Percentiles rank a stretch among this genome's conserved stretches.
phyloP scores from a whole-genome alignment of 2,797 vertebrate genomes.

The Columba guinea region DNA sequence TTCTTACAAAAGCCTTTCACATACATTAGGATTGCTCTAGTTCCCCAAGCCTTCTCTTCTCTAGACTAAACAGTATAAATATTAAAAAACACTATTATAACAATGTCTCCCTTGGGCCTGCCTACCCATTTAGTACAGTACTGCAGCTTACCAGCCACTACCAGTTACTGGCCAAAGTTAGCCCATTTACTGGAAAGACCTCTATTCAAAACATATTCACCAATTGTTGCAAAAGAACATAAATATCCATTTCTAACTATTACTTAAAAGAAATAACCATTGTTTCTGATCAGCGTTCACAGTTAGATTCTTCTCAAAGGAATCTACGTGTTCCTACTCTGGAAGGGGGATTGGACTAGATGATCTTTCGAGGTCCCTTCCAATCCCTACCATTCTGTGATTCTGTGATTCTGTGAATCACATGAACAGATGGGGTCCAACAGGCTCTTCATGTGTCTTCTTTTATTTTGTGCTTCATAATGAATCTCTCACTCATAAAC shows the following conservation, averaged over 20 bases:
- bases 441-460: background rate
- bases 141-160: background rate
- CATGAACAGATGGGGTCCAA: background rate
- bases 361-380: too few relatives aligned
- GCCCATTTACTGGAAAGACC: constrained; percentile 21
- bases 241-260: background rate
- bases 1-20: background rate
- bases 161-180: background rate
- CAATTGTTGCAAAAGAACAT: background rate
- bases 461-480: background rate
- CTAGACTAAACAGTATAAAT: background rate
- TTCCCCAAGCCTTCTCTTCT: background rate
- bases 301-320: background rate
- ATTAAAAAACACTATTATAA: background rate
- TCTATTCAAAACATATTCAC: background rate
- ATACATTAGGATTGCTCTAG: background rate
- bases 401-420: background rate
- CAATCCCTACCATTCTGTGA: too few relatives aligned
- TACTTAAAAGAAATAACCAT: background rate
- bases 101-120: background rate
- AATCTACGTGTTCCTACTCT: background rate
- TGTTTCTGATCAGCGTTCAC: background rate
- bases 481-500: background rate
- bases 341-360: too few relatives aligned
- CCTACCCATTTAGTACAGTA: background rate